Evolutionary conservation across 1,140 invertebrate species (phyloP).

Genomic region (Drosophila willistoni): DNA sequence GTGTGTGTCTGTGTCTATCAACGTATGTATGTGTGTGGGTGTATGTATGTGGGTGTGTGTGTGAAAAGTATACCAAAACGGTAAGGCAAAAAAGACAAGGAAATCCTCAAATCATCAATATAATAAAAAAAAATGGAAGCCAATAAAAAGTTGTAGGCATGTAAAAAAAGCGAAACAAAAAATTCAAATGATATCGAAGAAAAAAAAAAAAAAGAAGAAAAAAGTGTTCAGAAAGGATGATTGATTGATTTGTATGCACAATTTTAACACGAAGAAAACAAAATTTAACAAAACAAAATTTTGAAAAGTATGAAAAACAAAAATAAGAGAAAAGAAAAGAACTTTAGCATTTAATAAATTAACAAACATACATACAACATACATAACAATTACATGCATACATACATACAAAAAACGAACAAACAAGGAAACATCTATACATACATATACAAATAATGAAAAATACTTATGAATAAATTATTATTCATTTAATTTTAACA

Average conservation of each 20-base stretch:
- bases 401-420: slow-evolving; percentile 21
- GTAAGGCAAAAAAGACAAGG: slow-evolving; percentile 35
- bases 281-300: slow-evolving; percentile 35
- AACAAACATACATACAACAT: slow-evolving; percentile 55
- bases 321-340: slow-evolving; percentile 49
- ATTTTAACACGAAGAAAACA: slow-evolving; percentile 9
- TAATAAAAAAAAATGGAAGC: slow-evolving; percentile 9
- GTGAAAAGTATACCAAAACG: slow-evolving; percentile 17
- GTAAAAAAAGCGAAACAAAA: slow-evolving; percentile 60
- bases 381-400: slow-evolving; percentile 5
- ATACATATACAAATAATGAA: background rate
- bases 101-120: slow-evolving; percentile 63
- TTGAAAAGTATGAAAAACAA: slow-evolving; percentile 57
- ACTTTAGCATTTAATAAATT: slow-evolving; percentile 70
- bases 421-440: slow-evolving; percentile 13
- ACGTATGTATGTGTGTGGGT: slow-evolving; percentile 42
- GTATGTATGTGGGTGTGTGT: slow-evolving; percentile 20
- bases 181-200: slow-evolving; percentile 7
- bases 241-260: too few relatives aligned
- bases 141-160: slow-evolving; percentile 40
- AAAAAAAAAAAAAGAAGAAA: slow-evolving; percentile 24
- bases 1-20: too few relatives aligned
- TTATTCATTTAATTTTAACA: slow-evolving; percentile 55
- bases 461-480: slow-evolving; percentile 43
- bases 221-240: background rate